Evolutionary conservation across 2,888 invertebrate genomes (phyloP), one percentile per base, ranked within the genome.

Genomic region (Netelia fuscicornis): DNA sequence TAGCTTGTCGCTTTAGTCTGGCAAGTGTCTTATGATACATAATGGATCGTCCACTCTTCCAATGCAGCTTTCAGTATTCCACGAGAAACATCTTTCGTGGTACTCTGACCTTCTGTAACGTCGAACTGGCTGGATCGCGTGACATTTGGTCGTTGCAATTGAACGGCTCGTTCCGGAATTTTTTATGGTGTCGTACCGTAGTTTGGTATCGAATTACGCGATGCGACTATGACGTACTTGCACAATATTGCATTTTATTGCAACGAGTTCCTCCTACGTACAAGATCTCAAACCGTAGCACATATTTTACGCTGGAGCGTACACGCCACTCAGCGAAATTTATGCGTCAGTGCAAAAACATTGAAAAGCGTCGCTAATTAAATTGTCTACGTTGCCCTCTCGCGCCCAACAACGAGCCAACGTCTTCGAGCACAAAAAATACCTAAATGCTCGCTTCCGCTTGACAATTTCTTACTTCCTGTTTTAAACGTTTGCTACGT

Each of bases 401-500:
- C 13, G 48, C 48, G 48, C 48, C 48, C 13, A 13, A 48, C 11
- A 48, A 48, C 10, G 13, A 3, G 13, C 48, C 48, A 48, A 48
- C 48, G 48, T 48, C 48, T 2, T 48, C 13, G 13, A 48, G 44
- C 20, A 52, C 13, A 68, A 48, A 48, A 48, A 37, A 76, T 10
- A 20, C 17, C 23, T 78, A 68, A 68, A 54, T 58, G 60, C 70
- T 48, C 67, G 68, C 68, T 58, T 78, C 68, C 78, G 70, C 58
- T 30, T 44, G 17, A 56, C 44, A 68, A 78, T 70, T 68, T 70
- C 60, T 42, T 48, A 60, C 60, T 68, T 78, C 78, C 78, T 25
- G 48, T 58, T 58, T 65, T 58, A 23, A 20, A 37, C 37, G 37
- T 37, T 70, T 70, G 37, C 10, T 37, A 30, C 70, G 54, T 56